Conservation (phyloP, 2,113 vertebrate genomes). For the Phalacrocorax aristotelis region DNA sequence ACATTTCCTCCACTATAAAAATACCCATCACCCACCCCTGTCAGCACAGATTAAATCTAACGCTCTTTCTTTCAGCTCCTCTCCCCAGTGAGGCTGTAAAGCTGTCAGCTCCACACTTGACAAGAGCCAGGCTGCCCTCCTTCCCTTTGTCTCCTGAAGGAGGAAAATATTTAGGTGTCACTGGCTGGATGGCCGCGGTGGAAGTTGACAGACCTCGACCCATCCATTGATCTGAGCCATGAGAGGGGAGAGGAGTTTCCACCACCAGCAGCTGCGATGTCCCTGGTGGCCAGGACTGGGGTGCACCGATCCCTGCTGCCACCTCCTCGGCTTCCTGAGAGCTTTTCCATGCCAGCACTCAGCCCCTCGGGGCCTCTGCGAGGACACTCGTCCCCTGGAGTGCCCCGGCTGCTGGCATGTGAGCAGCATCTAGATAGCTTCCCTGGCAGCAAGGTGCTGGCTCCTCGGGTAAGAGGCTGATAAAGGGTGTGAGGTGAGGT, state of each 20-base stretch:
- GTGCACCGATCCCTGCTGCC: background rate
- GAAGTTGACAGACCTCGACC: background rate
- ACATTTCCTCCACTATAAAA: slow-evolving; percentile 77
- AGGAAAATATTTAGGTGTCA: slow-evolving; percentile 43
- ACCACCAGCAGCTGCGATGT: background rate
- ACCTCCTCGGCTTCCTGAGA: background rate
- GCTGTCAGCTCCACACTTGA: slow-evolving; percentile 71
- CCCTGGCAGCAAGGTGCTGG: background rate
- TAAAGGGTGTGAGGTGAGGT: background rate
- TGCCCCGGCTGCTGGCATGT: background rate
- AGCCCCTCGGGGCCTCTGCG: background rate
- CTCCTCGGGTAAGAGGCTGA: background rate
- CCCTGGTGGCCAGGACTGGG: background rate
- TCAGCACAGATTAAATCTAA: slow-evolving; percentile 76
- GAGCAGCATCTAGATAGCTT: background rate
- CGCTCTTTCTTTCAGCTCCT: slow-evolving; percentile 69
- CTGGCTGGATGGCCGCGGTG: background rate
- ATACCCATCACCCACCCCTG: slow-evolving; percentile 74
- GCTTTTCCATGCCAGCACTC: background rate
- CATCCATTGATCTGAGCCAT: background rate
- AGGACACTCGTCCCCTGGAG: background rate
- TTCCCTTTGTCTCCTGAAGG: slow-evolving; percentile 56
- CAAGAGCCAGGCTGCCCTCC: slow-evolving; percentile 57
- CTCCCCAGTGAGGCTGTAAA: slow-evolving; percentile 71
- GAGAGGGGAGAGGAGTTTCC: background rate